These are phyloP conservation scores for Lucilia cuprina DNA, from an alignment of 1,140 invertebrate species.

Conservation along the genomic window DNA sequence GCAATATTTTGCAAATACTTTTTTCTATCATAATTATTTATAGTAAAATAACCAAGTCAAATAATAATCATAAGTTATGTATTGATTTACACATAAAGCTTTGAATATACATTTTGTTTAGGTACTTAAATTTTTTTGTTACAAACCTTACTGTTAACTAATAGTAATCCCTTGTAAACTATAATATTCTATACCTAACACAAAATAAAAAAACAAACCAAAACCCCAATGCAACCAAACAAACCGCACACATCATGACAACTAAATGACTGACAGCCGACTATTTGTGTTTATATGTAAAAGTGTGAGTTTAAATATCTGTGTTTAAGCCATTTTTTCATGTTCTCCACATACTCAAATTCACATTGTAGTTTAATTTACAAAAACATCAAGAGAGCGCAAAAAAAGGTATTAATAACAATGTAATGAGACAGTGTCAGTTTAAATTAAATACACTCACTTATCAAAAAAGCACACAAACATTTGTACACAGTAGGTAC, in stretches of 20 bases:
- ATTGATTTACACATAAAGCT: too few species aligned
- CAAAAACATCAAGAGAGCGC: neutral
- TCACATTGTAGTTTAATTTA: neutral
- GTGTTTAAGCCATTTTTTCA: neutral
- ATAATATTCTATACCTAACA: neutral
- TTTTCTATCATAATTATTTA: too few species aligned
- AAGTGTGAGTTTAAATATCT: neutral
- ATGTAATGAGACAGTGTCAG: constrained; percentile 28
- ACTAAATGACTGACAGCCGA: neutral
- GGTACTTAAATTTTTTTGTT: too few species aligned
- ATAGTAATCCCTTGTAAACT: too few species aligned
- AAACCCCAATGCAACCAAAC: constrained; percentile 4
- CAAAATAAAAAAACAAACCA: neutral
- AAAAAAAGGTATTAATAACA: constrained; percentile 22
- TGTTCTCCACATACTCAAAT: neutral
- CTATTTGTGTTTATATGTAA: neutral
- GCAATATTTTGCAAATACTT: too few species aligned
- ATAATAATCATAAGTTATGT: too few species aligned
- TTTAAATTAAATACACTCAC: constrained; percentile 27
- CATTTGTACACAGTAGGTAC: neutral
- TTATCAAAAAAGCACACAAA: too few species aligned
- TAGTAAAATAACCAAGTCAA: too few species aligned
- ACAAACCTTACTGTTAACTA: too few species aligned
- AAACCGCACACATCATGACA: neutral
- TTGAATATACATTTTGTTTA: too few species aligned